These are phyloP conservation scores for Drosophila kuntzei DNA, from an alignment of 2,888 invertebrate species.

Conservation along the genomic window DNA sequence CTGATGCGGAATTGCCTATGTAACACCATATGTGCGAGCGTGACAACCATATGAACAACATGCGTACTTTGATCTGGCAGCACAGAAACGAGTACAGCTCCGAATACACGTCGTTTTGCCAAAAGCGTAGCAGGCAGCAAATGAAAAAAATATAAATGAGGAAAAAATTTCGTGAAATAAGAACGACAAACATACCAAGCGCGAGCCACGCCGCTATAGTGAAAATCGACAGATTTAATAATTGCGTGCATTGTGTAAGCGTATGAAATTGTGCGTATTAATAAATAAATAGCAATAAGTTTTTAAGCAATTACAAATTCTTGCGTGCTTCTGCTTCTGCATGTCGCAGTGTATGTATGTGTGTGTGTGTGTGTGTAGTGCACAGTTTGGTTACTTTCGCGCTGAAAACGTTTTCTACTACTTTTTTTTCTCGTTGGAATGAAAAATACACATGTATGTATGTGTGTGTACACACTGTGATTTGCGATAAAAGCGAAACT, in stretches of 20 bases:
- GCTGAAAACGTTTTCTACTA: constrained; percentile 74
- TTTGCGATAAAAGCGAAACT: constrained; percentile 45
- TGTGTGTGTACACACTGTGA: constrained; percentile 27
- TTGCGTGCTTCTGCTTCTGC: constrained; percentile 68
- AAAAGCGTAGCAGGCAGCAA: constrained; percentile 75
- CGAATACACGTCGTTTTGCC: constrained; percentile 81
- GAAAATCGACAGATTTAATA: constrained; percentile 47
- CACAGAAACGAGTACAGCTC: constrained; percentile 78
- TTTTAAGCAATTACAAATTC: constrained; percentile 71
- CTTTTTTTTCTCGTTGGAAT: constrained; percentile 48
- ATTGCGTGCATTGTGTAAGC: constrained; percentile 51
- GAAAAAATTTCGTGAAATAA: constrained; percentile 71
- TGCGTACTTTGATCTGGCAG: constrained; percentile 76
- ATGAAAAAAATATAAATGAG: constrained; percentile 75
- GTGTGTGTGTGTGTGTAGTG: constrained; percentile 48
- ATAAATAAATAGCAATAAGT: constrained; percentile 41
- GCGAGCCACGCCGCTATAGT: constrained; percentile 72
- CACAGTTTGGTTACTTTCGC: constrained; percentile 72
- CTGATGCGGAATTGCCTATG: constrained; percentile 46
- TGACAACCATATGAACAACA: constrained; percentile 40
- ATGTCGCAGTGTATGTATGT: constrained; percentile 43
- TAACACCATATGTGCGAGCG: constrained; percentile 37
- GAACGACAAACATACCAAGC: constrained; percentile 60
- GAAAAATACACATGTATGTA: constrained; percentile 34
- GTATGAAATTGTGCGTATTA: constrained; percentile 64